A percentile compares a stretch with the other conserved stretches of the same genome.
phyloP scores from a whole-genome alignment of 2,113 vertebrate genomes.

The Tapirus terrestris region DNA sequence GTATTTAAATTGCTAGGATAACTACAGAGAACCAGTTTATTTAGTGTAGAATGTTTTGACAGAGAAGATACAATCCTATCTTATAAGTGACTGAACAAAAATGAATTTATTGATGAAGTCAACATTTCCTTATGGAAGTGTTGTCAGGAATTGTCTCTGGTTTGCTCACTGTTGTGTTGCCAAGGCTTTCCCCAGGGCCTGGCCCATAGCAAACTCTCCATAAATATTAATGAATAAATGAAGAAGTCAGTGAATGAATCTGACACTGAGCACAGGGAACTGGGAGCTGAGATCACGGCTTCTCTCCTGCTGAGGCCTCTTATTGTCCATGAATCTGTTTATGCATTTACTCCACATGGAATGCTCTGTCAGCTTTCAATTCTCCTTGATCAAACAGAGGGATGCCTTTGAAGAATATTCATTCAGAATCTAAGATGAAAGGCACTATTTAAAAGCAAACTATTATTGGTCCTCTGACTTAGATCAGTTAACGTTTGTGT shows the following conservation, averaged over 20 bases:
- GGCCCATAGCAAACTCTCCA: neutral
- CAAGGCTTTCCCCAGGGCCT: neutral
- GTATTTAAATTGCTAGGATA: neutral
- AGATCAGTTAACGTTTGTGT: neutral
- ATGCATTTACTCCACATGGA: neutral
- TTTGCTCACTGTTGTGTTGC: slow-evolving; percentile 3
- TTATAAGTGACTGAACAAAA: slow-evolving; percentile 38
- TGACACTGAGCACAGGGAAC: neutral
- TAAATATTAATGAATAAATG: slow-evolving; percentile 62
- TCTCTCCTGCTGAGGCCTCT: slow-evolving; percentile 49
- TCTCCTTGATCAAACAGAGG: neutral
- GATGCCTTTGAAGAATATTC: slow-evolving; percentile 30
- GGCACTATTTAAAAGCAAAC: slow-evolving; percentile 1
- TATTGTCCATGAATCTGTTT: slow-evolving; percentile 23
- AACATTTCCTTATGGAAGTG: neutral
- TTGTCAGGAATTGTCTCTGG: neutral
- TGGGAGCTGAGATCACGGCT: neutral
- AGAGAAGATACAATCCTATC: neutral
- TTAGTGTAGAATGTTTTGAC: neutral
- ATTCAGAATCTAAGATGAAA: slow-evolving; percentile 60
- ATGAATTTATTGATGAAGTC: neutral
- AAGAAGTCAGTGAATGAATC: slow-evolving; percentile 49
- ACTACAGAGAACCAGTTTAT: neutral
- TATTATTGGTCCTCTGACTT: neutral
- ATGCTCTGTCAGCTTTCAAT: slow-evolving; percentile 29